Conservation (phyloP, 1,140 invertebrate genomes). For the Sycobia sp. region DNA sequence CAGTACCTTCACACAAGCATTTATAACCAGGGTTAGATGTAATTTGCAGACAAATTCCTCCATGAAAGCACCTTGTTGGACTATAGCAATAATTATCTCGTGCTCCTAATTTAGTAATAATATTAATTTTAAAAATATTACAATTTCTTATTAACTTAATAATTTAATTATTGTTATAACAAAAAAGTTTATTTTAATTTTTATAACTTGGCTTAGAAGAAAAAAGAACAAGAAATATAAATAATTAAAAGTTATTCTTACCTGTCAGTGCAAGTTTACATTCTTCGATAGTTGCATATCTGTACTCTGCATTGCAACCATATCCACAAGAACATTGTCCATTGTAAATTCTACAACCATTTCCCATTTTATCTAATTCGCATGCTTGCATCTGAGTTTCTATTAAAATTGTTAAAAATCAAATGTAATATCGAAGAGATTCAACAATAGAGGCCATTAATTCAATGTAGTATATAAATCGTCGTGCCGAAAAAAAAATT, state of each 20-base stretch:
- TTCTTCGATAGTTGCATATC: slow-evolving; percentile 56
- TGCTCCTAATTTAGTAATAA: slow-evolving; percentile 61
- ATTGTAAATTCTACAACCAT: slow-evolving; percentile 51
- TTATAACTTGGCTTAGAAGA: too few relatives aligned
- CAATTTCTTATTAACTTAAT: too few relatives aligned
- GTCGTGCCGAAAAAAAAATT: background rate
- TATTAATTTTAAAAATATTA: too few relatives aligned
- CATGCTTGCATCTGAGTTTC: slow-evolving; percentile 42
- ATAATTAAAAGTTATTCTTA: slow-evolving; percentile 45
- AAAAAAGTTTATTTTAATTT: background rate
- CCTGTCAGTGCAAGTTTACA: slow-evolving; percentile 60
- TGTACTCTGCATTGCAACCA: slow-evolving; percentile 60
- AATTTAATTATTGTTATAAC: background rate
- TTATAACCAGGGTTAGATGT: slow-evolving; percentile 69
- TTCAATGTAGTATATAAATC: background rate
- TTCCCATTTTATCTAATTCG: slow-evolving; percentile 51
- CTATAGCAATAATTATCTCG: slow-evolving; percentile 67
- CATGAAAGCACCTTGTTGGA: slow-evolving; percentile 66
- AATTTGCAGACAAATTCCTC: slow-evolving; percentile 73
- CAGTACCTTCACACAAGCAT: slow-evolving; percentile 76
- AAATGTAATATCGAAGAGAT: background rate
- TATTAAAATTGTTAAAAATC: slow-evolving; percentile 11
- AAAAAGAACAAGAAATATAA: too few relatives aligned
- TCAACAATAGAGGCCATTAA: background rate
- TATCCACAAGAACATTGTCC: slow-evolving; percentile 58